These are phyloP conservation scores for Catagonus wagneri DNA, from an alignment of 2,113 vertebrate genomes.

Conservation along the genomic window DNA sequence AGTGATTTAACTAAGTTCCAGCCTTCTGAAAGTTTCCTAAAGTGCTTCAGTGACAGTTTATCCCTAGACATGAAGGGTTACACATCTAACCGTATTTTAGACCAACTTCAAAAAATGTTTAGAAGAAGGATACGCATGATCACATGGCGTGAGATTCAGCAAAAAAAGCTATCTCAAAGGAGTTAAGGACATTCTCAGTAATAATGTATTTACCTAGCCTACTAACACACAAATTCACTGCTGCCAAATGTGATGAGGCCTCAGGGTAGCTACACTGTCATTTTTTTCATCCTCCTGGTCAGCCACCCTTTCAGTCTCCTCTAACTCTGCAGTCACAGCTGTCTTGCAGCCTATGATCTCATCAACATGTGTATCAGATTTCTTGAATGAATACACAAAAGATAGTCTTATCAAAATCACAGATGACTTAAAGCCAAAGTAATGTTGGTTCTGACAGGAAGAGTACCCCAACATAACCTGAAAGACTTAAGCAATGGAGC, in stretches of 20 bases:
- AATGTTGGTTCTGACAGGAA: background rate
- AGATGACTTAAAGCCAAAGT: background rate
- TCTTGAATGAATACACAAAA: background rate
- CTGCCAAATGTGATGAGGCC: background rate
- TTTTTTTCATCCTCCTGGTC: background rate
- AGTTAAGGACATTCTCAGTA: background rate
- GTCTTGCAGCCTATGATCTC: background rate
- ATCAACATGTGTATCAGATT: background rate
- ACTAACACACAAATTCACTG: background rate
- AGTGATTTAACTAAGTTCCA: slow-evolving; percentile 25
- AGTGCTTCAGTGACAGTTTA: background rate
- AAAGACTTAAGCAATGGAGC: background rate
- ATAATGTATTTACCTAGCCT: background rate
- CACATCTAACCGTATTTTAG: background rate
- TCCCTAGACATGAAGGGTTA: background rate
- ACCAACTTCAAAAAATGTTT: background rate
- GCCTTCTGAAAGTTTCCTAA: slow-evolving; percentile 38
- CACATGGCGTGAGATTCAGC: background rate
- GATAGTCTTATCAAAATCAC: background rate
- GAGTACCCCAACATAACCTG: background rate
- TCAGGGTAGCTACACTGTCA: background rate
- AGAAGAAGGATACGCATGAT: background rate
- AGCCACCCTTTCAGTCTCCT: background rate
- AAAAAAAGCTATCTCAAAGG: background rate
- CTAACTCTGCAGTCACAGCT: background rate